These are phyloP conservation scores for Eumacrocentrus americanus DNA, from an alignment of 2,888 invertebrate genomes.

Conservation along the genomic window DNA sequence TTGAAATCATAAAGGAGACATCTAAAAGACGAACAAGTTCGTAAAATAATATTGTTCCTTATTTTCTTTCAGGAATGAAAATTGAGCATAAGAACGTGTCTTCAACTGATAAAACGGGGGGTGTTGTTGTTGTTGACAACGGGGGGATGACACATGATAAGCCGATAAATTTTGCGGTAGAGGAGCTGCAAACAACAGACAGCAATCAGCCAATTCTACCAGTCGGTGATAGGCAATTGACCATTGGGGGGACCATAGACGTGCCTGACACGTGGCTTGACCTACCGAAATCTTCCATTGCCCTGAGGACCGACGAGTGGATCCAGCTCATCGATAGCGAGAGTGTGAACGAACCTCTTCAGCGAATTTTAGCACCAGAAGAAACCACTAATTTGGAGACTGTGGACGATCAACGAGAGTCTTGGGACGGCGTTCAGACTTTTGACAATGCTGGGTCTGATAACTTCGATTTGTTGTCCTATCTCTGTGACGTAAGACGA, in stretches of 20 bases:
- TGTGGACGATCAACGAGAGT: slow-evolving; percentile 35
- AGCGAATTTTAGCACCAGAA: slow-evolving; percentile 14
- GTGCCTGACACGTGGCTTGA: slow-evolving; percentile 33
- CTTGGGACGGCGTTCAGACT: slow-evolving; percentile 46
- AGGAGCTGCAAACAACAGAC: slow-evolving; percentile 26
- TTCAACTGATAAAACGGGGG: slow-evolving; percentile 45
- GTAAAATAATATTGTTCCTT: background rate
- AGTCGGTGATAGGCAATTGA: slow-evolving; percentile 4
- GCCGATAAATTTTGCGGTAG: slow-evolving; percentile 26
- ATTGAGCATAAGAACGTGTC: slow-evolving; percentile 51
- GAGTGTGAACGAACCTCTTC: slow-evolving; percentile 23
- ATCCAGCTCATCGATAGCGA: slow-evolving; percentile 31
- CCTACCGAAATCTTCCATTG: slow-evolving; percentile 33
- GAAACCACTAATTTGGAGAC: slow-evolving; percentile 29
- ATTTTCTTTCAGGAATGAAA: slow-evolving; percentile 46
- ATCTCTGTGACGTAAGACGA: slow-evolving; percentile 56
- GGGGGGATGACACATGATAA: slow-evolving; percentile 31
- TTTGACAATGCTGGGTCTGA: slow-evolving; percentile 46
- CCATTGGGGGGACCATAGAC: slow-evolving; percentile 32
- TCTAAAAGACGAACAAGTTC: no score
- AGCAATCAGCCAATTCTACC: background rate
- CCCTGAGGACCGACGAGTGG: slow-evolving; percentile 38
- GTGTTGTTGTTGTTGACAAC: slow-evolving; percentile 28
- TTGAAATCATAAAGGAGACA: background rate
- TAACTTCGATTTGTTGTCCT: slow-evolving; percentile 57